Evolutionary conservation across 2,888 invertebrate species (phyloP), one percentile per base, ranked within the genome.

Genomic region (Eupithecia insigniata): DNA sequence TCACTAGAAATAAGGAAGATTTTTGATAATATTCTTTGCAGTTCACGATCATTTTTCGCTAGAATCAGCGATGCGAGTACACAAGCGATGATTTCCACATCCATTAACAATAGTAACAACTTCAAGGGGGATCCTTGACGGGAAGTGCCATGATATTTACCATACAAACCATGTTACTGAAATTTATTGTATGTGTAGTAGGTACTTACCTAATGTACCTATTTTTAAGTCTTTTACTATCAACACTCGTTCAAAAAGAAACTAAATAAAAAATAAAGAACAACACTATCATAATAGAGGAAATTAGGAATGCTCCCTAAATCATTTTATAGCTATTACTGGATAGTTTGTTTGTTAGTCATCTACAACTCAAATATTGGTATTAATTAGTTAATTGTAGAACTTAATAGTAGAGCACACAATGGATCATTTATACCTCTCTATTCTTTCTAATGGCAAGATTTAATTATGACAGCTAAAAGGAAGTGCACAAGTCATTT

Each of bases 21-120:
- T 64, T 64, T 64, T 26, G 26, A 26, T 26, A 22, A 1, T 36
- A 12, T 16, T 12, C 2, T 36, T 51, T n/a, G 14, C 2, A 64
- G 36, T 64, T 64, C 14, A 62, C 30, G 60, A 60, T 22, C 46
- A 51, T 60, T 30, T 60, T 60, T 60, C 60, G 14, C 6, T 39
- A 34, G 36, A 62, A 64, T 26, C n/a, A 64, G 36, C 46, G 60
- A 64, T 64, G 64, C 46, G 55, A 55, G 67, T 46, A 73, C 46
- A 70, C 70, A 67, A 22, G n/a, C 83, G 80, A 85, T 84, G 83
- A 81, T 82, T 84, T 84, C 80, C 82, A 80, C 75, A 78, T 80
- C 76, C 80, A 75, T 76, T 79, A 80, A 55, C 67, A 70, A 64
- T 58, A 60, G 55, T 71, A 74, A 71, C 71, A 71, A 39, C 28